A percentile compares a stretch with the other conserved stretches of the same genome.
Evolutionary conservation across 2,888 invertebrate genomes (phyloP).

Genomic region (Pseudeuparius sepicola): DNA sequence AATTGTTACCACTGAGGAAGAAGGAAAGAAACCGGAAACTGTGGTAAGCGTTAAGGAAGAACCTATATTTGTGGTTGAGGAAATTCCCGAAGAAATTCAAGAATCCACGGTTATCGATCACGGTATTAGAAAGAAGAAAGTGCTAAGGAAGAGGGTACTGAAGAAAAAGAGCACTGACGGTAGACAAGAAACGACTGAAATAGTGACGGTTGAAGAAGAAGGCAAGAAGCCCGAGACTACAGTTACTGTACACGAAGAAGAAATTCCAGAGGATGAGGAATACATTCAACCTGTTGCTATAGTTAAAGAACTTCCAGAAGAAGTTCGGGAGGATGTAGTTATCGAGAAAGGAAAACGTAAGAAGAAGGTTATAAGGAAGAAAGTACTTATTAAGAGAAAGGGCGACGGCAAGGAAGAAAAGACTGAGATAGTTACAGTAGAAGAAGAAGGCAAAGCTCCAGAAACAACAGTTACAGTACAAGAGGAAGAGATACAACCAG

Average conservation of each 20-base stretch:
- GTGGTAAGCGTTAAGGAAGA: slow-evolving; percentile 29
- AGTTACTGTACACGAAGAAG: slow-evolving; percentile 29
- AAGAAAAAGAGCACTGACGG: slow-evolving; percentile 32
- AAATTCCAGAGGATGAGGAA: slow-evolving; percentile 21
- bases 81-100: slow-evolving; percentile 25
- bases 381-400: slow-evolving; percentile 23
- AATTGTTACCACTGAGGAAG: slow-evolving; percentile 33
- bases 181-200: slow-evolving; percentile 28
- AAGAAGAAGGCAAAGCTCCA: slow-evolving; percentile 32
- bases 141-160: slow-evolving; percentile 26
- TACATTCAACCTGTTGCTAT: no score
- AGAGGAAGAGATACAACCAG: slow-evolving; percentile 13
- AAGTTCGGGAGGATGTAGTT: slow-evolving; percentile 31
- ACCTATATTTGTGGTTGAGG: slow-evolving; percentile 21
- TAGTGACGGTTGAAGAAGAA: slow-evolving; percentile 32
- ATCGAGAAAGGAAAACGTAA: slow-evolving; percentile 31
- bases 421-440: slow-evolving; percentile 21
- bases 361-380: slow-evolving; percentile 30
- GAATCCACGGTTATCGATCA: slow-evolving; percentile 27
- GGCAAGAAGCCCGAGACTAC: slow-evolving; percentile 36
- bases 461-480: slow-evolving; percentile 27
- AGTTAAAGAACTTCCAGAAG: slow-evolving; percentile 23
- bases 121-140: slow-evolving; percentile 31
- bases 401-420: slow-evolving; percentile 7
- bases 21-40: slow-evolving; percentile 29